Percentiles rank a stretch among this genome's conserved stretches.
Conservation (phyloP, 37 sponge, comb jelly and placozoan genomes). For the Aphrocallistes beatrix region DNA sequence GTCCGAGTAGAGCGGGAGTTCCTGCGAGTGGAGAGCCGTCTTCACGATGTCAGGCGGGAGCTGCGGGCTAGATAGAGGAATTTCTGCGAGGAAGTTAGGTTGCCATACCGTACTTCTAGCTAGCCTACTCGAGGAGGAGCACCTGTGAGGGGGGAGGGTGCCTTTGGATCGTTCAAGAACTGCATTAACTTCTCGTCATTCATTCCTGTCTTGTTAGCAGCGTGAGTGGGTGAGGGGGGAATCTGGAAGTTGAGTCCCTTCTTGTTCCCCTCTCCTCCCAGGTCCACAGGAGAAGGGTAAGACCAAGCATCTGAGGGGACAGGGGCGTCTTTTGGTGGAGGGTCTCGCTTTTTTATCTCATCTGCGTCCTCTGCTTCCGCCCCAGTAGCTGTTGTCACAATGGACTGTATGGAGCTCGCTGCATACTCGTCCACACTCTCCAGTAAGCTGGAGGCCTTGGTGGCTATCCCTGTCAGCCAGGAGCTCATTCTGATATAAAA, state of each 20-base stretch:
- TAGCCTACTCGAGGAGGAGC: too few relatives aligned
- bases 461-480: conserved; percentile 4
- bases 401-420: not conserved
- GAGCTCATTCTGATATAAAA: conserved; percentile 10
- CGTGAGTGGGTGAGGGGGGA: not conserved
- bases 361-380: not conserved
- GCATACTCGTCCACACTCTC: conserved; percentile 16
- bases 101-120: too few relatives aligned
- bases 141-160: not conserved
- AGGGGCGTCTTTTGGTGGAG: not conserved
- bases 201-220: not conserved
- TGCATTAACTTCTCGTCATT: not conserved
- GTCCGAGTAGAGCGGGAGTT: not conserved
- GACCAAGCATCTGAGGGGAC: not conserved
- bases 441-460: not conserved
- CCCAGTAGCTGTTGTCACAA: not conserved
- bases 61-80: not conserved
- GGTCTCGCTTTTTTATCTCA: not conserved
- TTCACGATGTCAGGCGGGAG: not conserved
- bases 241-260: not conserved
- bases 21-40: not conserved
- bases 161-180: not conserved
- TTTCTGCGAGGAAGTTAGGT: not conserved
- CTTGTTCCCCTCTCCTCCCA: not conserved
- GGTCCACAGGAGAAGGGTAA: not conserved